Evolutionary conservation across 2,113 vertebrate genomes (phyloP).

Genomic region (Macroglossus sobrinus): DNA sequence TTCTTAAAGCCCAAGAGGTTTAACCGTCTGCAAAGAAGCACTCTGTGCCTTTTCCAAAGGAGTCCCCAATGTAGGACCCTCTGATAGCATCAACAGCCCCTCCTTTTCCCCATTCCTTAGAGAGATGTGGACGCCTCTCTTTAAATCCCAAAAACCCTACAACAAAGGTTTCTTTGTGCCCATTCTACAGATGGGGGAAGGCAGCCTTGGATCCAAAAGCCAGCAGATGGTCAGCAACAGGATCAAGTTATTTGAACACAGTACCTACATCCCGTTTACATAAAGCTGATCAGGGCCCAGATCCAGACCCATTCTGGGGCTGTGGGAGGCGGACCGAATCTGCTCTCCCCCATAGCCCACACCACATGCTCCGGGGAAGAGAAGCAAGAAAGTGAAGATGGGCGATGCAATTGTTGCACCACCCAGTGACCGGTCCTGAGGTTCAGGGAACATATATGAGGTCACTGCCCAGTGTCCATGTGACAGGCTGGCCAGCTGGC

Average conservation of each 20-base stretch:
- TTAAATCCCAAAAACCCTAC: neutral
- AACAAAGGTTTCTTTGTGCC: neutral
- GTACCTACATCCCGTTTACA: fast-evolving
- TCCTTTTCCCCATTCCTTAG: fast-evolving
- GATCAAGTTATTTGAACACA: neutral
- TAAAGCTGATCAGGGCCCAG: neutral
- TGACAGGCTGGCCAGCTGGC: neutral
- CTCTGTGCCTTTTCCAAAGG: neutral
- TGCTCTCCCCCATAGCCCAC: too few relatives aligned
- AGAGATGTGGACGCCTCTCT: neutral
- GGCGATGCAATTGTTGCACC: fast-evolving
- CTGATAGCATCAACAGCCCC: fast-evolving
- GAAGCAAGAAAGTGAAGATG: neutral
- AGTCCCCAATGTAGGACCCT: neutral
- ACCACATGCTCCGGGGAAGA: fast-evolving
- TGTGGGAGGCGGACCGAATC: fast-evolving
- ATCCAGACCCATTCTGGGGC: neutral
- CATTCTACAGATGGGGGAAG: neutral
- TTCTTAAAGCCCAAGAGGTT: neutral
- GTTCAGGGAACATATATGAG: neutral
- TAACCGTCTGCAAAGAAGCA: neutral
- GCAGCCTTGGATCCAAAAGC: neutral
- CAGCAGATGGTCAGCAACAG: neutral
- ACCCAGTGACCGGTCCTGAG: fast-evolving
- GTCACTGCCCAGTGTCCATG: neutral